Evolutionary conservation across 2,888 invertebrate species (phyloP).

Genomic region (Agonopterix heracliana): DNA sequence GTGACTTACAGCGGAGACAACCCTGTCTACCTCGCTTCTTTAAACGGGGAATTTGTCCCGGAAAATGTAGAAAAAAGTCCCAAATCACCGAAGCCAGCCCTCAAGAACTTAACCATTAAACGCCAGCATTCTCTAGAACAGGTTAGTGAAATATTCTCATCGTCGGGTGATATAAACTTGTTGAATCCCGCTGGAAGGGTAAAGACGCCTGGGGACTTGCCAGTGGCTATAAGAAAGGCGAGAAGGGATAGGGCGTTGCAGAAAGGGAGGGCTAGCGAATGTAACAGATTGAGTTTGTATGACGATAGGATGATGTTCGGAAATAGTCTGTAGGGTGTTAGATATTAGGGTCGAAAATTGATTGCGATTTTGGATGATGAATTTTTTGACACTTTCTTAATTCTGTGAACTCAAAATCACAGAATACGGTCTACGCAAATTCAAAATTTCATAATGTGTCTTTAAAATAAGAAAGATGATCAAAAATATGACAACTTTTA

Average conservation of each 20-base stretch:
- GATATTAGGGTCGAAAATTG: neutral
- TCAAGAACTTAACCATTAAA: slow-evolving; percentile 53
- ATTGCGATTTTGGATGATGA: no score
- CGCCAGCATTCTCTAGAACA: slow-evolving; percentile 85
- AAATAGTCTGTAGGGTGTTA: slow-evolving; percentile 53
- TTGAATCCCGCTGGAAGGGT: slow-evolving; percentile 86
- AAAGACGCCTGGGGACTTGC: slow-evolving; percentile 89
- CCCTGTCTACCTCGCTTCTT: slow-evolving; percentile 59
- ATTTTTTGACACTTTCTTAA: no score
- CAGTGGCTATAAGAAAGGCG: slow-evolving; percentile 84
- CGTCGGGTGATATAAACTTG: slow-evolving; percentile 79
- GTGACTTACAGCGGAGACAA: slow-evolving; percentile 60
- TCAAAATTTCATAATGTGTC: no score
- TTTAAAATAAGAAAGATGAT: no score
- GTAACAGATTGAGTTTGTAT: slow-evolving; percentile 88
- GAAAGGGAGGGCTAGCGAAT: slow-evolving; percentile 59
- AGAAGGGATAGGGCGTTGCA: slow-evolving; percentile 77
- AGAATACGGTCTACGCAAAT: no score
- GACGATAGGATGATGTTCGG: slow-evolving; percentile 92
- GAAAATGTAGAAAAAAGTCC: slow-evolving; percentile 51
- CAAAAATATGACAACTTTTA: no score
- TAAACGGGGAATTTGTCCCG: slow-evolving; percentile 53
- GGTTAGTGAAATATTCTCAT: slow-evolving; percentile 84
- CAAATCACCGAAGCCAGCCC: slow-evolving; percentile 43
- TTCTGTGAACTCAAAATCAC: no score